Base-by-base conservation (phyloP, 2,797 vertebrate species). In the Rhinogobio ventralis region DNA sequence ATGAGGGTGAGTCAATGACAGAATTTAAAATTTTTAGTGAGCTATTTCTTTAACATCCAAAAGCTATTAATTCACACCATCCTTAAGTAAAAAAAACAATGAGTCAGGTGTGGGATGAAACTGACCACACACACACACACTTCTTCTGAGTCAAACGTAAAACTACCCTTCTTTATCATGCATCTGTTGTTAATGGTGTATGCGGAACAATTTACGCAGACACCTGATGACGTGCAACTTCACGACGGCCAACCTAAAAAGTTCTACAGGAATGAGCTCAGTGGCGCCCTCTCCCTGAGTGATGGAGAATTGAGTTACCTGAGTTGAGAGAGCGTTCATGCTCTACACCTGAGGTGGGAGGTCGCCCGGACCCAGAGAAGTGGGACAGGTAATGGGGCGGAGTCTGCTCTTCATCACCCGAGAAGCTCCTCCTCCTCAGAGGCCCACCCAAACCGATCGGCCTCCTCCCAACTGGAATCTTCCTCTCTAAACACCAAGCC, bases 401-500 rank as follows among this genome's bases (percentile, higher is more conserved):
- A 93, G 95, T 96, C 95, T 98, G 97, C 95, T 97, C 95, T 92
- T 96, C 96, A 83, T 96, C 95, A 89, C 96, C 97, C 90, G 96
- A 97, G 96, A 97, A 96, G 95, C 96, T 97, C 96, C 96, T 96
- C 95, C 89, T 93, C 94, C 96, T 94, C 94, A 94, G 89, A 92
- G 93, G 95, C 95, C 95, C 94, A 95, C 94, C 96, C 94, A 97
- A 93, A 97, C 96, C 96, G 96, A 97, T 94, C 94, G 95, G 95
- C 95, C 96, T 96, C 93, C 97, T 97, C 95, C 95, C 97, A 95
- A 97, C 91, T 87, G 96, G 96, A 92, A 96, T 97, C 96, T 97
- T 99, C 96, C 97, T 97, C 94, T 98, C 97, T 98, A 96, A 97
- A 97, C 92, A 97, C 96, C 95, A 98, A 97, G 96, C 95, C 96